Conservation (phyloP, 1,140 invertebrate species). For the Drosophila erecta region DNA sequence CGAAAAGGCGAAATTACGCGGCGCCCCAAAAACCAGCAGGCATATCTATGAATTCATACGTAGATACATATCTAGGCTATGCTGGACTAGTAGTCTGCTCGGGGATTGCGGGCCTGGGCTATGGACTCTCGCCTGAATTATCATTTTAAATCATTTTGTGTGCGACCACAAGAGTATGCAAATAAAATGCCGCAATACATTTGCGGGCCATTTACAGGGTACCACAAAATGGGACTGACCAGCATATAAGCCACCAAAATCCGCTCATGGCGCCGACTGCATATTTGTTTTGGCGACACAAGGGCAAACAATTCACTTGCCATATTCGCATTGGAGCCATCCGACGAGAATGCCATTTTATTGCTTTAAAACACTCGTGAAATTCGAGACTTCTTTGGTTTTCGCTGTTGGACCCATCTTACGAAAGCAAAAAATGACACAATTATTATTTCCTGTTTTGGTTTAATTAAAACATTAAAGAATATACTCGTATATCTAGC, state of each 20-base stretch:
- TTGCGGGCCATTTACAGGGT: constrained; percentile 55
- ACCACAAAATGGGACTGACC: constrained; percentile 31
- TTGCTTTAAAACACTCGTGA: neutral
- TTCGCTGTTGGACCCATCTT: neutral
- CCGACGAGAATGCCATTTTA: no score
- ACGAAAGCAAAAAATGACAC: no score
- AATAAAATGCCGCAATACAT: constrained; percentile 70
- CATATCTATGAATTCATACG: neutral
- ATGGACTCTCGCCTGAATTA: constrained; percentile 52
- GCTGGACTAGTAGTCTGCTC: neutral
- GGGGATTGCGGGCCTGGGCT: constrained; percentile 3
- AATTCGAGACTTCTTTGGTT: neutral
- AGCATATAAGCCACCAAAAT: constrained; percentile 28
- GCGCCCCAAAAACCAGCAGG: constrained; percentile 25
- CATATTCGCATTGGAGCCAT: neutral
- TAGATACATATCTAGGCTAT: constrained; percentile 18
- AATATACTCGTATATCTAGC: no score
- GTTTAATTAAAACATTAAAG: neutral
- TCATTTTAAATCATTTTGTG: constrained; percentile 79
- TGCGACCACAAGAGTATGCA: constrained; percentile 70
- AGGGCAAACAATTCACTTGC: neutral
- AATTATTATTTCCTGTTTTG: no score
- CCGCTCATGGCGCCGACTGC: constrained; percentile 25
- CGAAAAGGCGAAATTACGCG: constrained; percentile 66
- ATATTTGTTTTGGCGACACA: constrained; percentile 8